Evolutionary conservation across 2,113 vertebrate species (phyloP).

Genomic region (Hipposideros armiger): DNA sequence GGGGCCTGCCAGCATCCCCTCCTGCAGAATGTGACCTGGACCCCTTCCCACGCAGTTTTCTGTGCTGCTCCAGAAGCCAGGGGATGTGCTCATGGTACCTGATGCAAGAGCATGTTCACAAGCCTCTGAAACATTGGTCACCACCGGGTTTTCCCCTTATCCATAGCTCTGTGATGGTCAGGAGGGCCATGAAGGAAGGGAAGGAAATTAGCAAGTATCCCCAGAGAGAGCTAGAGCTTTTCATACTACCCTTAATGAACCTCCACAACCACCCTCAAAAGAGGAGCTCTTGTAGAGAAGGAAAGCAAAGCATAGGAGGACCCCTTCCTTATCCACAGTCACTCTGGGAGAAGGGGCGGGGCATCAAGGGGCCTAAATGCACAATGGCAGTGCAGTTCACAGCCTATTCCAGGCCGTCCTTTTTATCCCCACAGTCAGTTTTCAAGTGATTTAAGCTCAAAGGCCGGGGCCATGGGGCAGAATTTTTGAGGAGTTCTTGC

Average conservation of each 20-base stretch:
- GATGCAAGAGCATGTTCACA: background rate
- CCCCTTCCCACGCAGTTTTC: conserved; percentile 52
- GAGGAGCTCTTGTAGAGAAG: background rate
- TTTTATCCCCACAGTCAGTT: background rate
- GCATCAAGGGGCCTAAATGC: background rate
- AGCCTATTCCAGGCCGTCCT: background rate
- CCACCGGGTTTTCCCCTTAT: background rate
- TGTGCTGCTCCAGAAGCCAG: conserved; percentile 40
- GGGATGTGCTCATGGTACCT: conserved; percentile 69
- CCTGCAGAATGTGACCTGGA: conserved; percentile 14
- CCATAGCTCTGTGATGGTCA: background rate
- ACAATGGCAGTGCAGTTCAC: too few relatives aligned
- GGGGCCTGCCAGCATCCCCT: conserved; percentile 10
- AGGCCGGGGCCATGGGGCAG: background rate
- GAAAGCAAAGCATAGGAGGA: background rate
- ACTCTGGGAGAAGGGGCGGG: too few relatives aligned
- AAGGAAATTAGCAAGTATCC: background rate
- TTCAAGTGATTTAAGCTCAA: conserved; percentile 26
- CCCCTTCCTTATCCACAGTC: background rate
- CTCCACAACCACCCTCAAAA: background rate
- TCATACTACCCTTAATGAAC: background rate
- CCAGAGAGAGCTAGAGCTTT: background rate
- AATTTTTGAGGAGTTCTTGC: background rate
- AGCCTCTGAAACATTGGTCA: background rate
- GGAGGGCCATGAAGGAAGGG: background rate